Evolutionary conservation across 2,797 vertebrate species (phyloP).

Genomic region (Dallia pectoralis): DNA sequence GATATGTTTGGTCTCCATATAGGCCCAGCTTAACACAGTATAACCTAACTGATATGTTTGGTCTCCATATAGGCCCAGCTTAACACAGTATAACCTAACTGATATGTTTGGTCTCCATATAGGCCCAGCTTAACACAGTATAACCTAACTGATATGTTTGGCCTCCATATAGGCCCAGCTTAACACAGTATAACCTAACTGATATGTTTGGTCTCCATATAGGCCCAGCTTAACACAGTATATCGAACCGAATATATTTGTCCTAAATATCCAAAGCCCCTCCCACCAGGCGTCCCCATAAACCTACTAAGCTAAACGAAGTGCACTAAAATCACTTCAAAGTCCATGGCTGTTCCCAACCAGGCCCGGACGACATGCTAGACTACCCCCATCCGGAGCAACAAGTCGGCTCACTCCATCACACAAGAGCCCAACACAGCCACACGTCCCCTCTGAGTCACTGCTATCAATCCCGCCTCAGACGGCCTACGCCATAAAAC

Average conservation of each 20-base stretch:
- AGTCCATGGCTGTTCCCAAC: background rate
- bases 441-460: slow-evolving; percentile 3
- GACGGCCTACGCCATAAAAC: slow-evolving; percentile 47
- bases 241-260: background rate
- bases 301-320: background rate
- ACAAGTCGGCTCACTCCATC: background rate
- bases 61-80: too few relatives aligned
- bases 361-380: background rate
- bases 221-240: background rate
- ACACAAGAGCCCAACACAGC: background rate
- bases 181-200: background rate
- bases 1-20: too few relatives aligned
- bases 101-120: too few relatives aligned
- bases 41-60: too few relatives aligned
- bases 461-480: slow-evolving; percentile 4
- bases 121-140: too few relatives aligned
- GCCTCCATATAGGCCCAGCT: too few relatives aligned
- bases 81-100: too few relatives aligned
- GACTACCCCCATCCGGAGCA: background rate
- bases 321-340: background rate
- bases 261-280: background rate
- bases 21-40: too few relatives aligned
- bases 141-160: too few relatives aligned
- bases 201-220: background rate
- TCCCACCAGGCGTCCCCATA: background rate